Conservation (phyloP, 2,113 vertebrate genomes). For the Alligator mississippiensis region DNA sequence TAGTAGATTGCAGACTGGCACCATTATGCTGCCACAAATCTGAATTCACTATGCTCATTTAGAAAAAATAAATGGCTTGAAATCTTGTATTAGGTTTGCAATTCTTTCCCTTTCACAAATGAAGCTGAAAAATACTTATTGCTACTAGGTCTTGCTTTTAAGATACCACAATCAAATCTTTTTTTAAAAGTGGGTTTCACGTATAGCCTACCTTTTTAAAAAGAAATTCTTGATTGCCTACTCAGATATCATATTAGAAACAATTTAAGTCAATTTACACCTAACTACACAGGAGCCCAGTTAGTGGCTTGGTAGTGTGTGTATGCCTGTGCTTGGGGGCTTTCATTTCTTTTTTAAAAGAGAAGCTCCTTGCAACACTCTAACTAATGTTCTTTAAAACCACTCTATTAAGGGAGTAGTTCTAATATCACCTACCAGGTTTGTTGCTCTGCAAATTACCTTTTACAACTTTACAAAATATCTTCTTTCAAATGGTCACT, state of each 20-base stretch:
- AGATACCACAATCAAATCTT: not conserved
- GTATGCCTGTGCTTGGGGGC: not conserved
- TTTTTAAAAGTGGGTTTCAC: not conserved
- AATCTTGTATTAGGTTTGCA: not conserved
- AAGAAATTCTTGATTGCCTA: not conserved
- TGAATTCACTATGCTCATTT: not conserved
- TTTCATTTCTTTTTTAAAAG: not conserved
- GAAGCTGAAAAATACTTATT: not conserved
- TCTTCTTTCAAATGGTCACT: not conserved
- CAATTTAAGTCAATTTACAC: not conserved
- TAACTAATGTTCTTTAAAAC: not conserved
- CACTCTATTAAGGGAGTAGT: accelerated
- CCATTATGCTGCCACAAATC: not conserved
- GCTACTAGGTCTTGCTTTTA: not conserved
- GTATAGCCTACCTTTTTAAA: not conserved
- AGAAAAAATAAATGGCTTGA: not conserved
- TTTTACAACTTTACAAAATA: not conserved
- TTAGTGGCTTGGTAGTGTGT: too few relatives aligned
- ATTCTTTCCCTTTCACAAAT: not conserved
- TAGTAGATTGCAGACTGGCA: not conserved
- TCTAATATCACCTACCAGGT: not conserved
- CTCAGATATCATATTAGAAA: not conserved
- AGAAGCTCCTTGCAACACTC: not conserved
- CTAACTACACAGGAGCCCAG: not conserved
- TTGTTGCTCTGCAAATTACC: not conserved